Evolutionary conservation across 2,888 invertebrate species (phyloP).

Genomic region (Notodonta dromedarius): DNA sequence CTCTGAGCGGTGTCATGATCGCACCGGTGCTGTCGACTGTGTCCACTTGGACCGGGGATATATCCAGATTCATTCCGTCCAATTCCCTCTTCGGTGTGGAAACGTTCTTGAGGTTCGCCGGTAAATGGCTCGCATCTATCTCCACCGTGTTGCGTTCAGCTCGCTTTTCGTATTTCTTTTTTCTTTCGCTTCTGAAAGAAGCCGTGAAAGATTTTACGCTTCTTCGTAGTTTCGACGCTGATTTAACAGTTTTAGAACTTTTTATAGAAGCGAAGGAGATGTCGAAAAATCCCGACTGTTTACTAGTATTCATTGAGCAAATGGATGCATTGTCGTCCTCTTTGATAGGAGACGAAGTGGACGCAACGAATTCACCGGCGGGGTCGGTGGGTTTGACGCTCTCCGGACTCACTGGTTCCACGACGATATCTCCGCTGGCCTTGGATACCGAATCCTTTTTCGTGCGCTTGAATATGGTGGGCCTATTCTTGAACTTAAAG

Average conservation of each 20-base stretch:
- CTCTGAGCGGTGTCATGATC: conserved; percentile 52
- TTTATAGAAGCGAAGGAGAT: conserved; percentile 77
- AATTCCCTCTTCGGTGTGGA: conserved; percentile 70
- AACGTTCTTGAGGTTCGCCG: conserved; percentile 61
- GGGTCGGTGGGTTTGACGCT: conserved; percentile 74
- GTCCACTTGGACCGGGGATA: conserved; percentile 78
- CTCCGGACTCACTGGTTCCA: conserved; percentile 74
- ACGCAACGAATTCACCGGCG: conserved; percentile 72
- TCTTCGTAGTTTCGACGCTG: conserved; percentile 75
- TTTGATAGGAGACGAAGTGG: conserved; percentile 77
- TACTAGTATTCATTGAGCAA: conserved; percentile 77
- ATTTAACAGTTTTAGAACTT: conserved; percentile 76
- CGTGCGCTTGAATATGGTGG: conserved; percentile 76
- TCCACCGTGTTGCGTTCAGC: conserved; percentile 72
- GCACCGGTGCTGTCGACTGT: conserved; percentile 73
- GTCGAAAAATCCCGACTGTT: conserved; percentile 80
- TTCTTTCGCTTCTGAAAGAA: conserved; percentile 79
- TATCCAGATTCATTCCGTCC: conserved; percentile 71
- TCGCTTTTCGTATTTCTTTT: conserved; percentile 79
- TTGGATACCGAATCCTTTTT: conserved; percentile 75
- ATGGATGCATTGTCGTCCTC: conserved; percentile 78
- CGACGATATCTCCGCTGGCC: conserved; percentile 69
- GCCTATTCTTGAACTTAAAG: conserved; percentile 79
- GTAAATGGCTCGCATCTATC: conserved; percentile 68
- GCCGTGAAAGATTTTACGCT: conserved; percentile 82